Evolutionary conservation across 2,113 vertebrate species (phyloP).

Genomic region (Gorsachius goisagi): DNA sequence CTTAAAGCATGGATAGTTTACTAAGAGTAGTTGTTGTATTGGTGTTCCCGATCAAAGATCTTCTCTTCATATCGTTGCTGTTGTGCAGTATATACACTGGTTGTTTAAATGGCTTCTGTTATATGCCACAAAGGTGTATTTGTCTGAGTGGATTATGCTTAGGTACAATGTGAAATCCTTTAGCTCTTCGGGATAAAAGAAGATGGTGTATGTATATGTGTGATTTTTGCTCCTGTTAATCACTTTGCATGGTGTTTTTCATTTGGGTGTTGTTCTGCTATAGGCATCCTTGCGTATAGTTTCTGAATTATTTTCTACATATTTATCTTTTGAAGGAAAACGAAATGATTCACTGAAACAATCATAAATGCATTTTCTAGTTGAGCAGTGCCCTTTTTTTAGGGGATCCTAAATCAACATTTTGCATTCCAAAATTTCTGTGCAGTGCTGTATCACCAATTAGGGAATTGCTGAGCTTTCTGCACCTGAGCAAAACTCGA

Average conservation of each 20-base stretch:
- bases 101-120: not conserved
- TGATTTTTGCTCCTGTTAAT: not conserved
- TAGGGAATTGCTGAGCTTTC: not conserved
- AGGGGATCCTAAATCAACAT: not conserved
- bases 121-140: not conserved
- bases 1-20: not conserved
- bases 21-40: not conserved
- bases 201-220: not conserved
- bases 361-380: not conserved
- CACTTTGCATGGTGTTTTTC: not conserved
- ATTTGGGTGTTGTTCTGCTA: not conserved
- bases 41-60: not conserved
- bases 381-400: not conserved
- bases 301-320: not conserved
- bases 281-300: not conserved
- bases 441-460: not conserved
- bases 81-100: not conserved
- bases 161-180: not conserved
- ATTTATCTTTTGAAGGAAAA: not conserved
- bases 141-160: not conserved
- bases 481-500: constrained; percentile 1
- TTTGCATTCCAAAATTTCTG: not conserved
- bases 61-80: not conserved
- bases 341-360: not conserved
- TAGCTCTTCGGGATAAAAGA: not conserved